Evolutionary conservation across 2,888 invertebrate species (phyloP), one percentile per base, ranked within the genome.

Genomic region (Ectemnius cavifrons): DNA sequence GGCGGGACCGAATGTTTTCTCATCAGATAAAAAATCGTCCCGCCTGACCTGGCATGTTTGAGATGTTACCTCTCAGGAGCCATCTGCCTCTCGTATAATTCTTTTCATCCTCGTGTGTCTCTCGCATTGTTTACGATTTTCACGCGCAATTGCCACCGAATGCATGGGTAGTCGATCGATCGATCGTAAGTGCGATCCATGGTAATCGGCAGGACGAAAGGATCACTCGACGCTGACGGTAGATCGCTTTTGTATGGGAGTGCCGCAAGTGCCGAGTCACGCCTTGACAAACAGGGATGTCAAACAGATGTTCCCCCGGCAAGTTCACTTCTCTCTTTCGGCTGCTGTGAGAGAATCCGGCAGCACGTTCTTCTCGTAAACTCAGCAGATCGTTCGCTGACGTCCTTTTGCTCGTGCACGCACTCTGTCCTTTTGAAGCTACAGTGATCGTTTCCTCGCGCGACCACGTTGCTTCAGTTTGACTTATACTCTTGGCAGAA

Each of bases 201-300:
- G 74, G 76, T 82, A 75, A 72, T 67, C 76, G 78, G 73, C 79
- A 66, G 66, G 70, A 67, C 57, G 67, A 68, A 77, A 79, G 70
- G 77, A 74, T 71, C 71, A 59, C 49, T 75, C 63, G 57, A 60
- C 63, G 67, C 69, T 65, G 72, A 67, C 71, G 57, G 79, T 79
- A 76, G 84, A 88, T 87, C 80, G 85, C 82, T 83, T 87, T 87
- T 87, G 84, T 87, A 81, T 77, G 78, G 75, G 75, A 67, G 69
- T 84, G 86, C 83, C 87, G 85, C 89, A 90, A 91, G 91, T 90
- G 90, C 88, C 90, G 89, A 91, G 90, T 91, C 91, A 91, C 91
- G 91, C 90, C 90, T 90, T 90, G 90, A 87, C 89, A 90, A 90
- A 90, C 90, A 88, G 89, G 89, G 90, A 90, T 90, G 90, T 90